Evolutionary conservation across 2,797 vertebrate species (phyloP).

Genomic region (Siniperca scherzeri): DNA sequence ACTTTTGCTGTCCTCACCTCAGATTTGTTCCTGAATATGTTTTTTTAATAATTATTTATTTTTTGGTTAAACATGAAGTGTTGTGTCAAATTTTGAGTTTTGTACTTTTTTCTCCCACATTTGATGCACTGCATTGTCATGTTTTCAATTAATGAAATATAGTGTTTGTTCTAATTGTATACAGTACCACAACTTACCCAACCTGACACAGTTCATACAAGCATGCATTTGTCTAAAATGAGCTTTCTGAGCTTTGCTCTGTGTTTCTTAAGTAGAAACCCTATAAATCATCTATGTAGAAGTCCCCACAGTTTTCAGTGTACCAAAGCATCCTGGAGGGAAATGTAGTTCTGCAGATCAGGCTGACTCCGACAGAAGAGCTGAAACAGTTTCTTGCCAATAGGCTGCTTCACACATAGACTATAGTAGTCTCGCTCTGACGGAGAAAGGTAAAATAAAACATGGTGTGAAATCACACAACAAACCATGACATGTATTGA

Average conservation of each 20-base stretch:
- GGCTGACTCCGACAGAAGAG: conserved; percentile 86
- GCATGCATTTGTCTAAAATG: neutral
- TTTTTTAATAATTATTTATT: no score
- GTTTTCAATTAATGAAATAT: no score
- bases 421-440: conserved; percentile 87
- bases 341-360: conserved; percentile 81
- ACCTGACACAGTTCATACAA: neutral
- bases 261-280: neutral
- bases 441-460: conserved; percentile 17
- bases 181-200: no score
- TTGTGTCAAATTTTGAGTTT: no score
- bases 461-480: neutral
- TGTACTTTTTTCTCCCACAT: no score
- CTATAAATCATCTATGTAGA: no score
- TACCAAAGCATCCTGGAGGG: conserved; percentile 88
- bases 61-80: no score
- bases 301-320: neutral
- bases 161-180: no score
- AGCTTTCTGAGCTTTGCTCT: neutral
- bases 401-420: conserved; percentile 89
- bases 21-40: neutral
- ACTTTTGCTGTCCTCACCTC: neutral
- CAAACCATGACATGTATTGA: neutral
- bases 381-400: conserved; percentile 87
- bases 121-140: no score